phyloP scores from a whole-genome alignment of 2,113 vertebrate species.

The Lichenostomus cassidix region DNA sequence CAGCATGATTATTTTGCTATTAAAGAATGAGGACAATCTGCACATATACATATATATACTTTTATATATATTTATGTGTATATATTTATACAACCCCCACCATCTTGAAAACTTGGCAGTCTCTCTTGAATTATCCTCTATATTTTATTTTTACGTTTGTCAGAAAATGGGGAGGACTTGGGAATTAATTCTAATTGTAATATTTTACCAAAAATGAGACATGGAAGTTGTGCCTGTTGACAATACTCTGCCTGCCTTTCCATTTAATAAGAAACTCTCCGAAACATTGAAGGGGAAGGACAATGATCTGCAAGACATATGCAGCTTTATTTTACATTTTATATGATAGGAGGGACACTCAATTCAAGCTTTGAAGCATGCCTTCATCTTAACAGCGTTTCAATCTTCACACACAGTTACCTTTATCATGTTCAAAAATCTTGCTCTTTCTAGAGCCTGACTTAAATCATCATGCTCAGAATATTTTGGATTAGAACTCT shows the following conservation, averaged over 20 bases:
- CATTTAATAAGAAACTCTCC: neutral
- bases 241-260: neutral
- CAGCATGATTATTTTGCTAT: neutral
- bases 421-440: neutral
- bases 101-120: neutral
- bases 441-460: neutral
- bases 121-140: neutral
- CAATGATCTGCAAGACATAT: neutral
- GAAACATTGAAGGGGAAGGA: neutral
- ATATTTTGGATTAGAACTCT: neutral
- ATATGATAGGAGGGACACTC: neutral
- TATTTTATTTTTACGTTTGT: neutral
- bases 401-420: neutral
- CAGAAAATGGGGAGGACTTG: neutral
- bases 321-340: neutral
- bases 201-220: neutral
- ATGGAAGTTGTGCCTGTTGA: neutral
- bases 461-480: neutral
- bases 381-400: neutral
- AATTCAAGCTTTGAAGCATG: neutral
- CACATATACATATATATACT: neutral
- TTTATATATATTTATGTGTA: no score
- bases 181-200: neutral
- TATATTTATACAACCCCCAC: neutral
- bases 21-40: neutral